Conservation (phyloP, 64 coral and sea anemone genomes). For the Montipora foliosa region DNA sequence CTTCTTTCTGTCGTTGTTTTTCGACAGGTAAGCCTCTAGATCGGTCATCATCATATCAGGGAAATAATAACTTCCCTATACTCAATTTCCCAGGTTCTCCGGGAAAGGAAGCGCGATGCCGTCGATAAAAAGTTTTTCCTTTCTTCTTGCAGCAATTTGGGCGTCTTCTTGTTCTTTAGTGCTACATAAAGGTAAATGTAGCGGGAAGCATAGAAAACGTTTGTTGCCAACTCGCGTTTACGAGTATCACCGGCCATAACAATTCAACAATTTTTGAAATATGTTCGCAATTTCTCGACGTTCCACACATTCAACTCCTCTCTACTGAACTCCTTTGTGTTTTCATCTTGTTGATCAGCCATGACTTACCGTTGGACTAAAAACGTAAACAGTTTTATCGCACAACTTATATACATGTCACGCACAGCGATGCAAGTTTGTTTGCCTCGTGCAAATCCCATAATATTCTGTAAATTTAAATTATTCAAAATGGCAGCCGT, state of each 20-base stretch:
- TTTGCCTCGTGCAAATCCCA: too few relatives aligned
- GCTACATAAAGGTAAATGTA: not conserved
- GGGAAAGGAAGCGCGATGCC: not conserved
- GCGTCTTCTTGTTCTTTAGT: constrained; percentile 26
- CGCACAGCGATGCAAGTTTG: too few relatives aligned
- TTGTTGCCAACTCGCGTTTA: not conserved
- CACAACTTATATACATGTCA: too few relatives aligned
- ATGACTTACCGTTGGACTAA: not conserved
- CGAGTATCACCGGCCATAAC: not conserved
- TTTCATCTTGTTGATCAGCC: too few relatives aligned
- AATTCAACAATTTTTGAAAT: constrained; percentile 20
- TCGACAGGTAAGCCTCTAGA: not conserved
- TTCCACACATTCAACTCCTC: constrained; percentile 34
- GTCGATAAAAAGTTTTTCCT: constrained; percentile 7
- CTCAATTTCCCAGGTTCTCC: not conserved
- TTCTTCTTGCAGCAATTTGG: not conserved
- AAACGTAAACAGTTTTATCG: not conserved
- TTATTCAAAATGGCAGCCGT: too few relatives aligned
- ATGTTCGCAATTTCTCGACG: constrained; percentile 27
- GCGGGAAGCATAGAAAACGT: constrained; percentile 22
- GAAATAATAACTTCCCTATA: not conserved
- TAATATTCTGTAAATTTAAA: too few relatives aligned
- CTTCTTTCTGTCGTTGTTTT: too few relatives aligned
- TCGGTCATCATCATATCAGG: not conserved
- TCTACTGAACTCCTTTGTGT: not conserved